Conservation (phyloP, 1,140 invertebrate genomes). For the Plectus sambesii region DNA sequence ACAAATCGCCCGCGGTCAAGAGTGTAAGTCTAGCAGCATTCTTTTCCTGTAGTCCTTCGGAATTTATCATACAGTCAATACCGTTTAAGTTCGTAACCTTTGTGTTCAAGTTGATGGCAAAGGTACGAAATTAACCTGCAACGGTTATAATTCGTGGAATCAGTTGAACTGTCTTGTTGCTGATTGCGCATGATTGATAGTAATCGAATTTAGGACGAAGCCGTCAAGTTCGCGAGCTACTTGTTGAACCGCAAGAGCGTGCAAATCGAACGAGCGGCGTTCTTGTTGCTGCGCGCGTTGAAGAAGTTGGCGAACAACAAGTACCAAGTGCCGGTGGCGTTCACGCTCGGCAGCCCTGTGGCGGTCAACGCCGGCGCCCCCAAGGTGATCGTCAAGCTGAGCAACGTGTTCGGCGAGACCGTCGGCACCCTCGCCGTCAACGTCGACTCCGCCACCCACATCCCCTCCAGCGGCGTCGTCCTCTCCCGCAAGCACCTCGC, state of each 20-base stretch:
- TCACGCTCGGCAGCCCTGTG: slow-evolving; percentile 62
- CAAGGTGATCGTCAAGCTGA: slow-evolving; percentile 60
- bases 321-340: slow-evolving; percentile 61
- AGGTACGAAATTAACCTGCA: too few relatives aligned
- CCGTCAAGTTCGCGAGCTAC: too few relatives aligned
- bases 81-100: too few relatives aligned
- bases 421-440: slow-evolving; percentile 59
- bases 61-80: too few relatives aligned
- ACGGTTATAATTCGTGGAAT: too few relatives aligned
- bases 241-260: slow-evolving; percentile 62
- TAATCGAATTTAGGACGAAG: too few relatives aligned
- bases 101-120: too few relatives aligned
- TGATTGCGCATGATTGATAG: too few relatives aligned
- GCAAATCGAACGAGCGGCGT: slow-evolving; percentile 67
- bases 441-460: slow-evolving; percentile 61
- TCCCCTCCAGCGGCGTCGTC: slow-evolving; percentile 63
- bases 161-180: too few relatives aligned
- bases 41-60: too few relatives aligned
- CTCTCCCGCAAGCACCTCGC: slow-evolving; percentile 58
- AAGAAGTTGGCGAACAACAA: slow-evolving; percentile 58
- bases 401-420: slow-evolving; percentile 69
- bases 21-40: too few relatives aligned
- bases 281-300: slow-evolving; percentile 66
- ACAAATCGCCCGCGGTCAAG: too few relatives aligned
- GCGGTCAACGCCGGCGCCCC: slow-evolving; percentile 61